Conservation (phyloP, 2,888 invertebrate species). For the Spialia ferax region DNA sequence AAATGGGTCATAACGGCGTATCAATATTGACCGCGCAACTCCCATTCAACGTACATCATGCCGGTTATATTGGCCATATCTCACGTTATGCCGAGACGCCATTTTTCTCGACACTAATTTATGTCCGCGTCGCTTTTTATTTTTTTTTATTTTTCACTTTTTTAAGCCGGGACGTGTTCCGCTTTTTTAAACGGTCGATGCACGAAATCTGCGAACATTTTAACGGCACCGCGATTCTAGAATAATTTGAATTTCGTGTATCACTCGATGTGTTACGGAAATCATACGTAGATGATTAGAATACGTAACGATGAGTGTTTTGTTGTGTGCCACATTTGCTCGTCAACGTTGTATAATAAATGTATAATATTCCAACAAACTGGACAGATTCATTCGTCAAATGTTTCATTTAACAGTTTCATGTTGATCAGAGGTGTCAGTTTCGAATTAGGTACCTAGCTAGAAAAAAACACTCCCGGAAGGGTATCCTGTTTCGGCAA, state of each 20-base stretch:
- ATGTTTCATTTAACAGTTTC: not conserved
- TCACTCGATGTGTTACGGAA: constrained; percentile 6
- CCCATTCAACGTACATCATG: constrained; percentile 70
- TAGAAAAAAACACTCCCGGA: not conserved
- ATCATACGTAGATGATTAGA: constrained; percentile 18
- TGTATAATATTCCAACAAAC: not conserved
- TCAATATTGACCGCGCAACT: constrained; percentile 81
- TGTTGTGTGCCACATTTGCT: constrained; percentile 12
- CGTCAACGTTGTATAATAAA: not conserved
- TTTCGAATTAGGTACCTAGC: no score
- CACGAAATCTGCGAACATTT: constrained; percentile 46
- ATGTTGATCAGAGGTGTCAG: no score
- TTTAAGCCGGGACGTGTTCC: constrained; percentile 49
- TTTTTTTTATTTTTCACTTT: constrained; percentile 50
- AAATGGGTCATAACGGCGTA: constrained; percentile 83
- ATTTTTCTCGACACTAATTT: constrained; percentile 68
- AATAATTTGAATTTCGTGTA: constrained; percentile 14
- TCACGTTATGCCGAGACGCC: constrained; percentile 67
- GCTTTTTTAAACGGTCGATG: constrained; percentile 53
- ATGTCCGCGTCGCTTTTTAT: constrained; percentile 58
- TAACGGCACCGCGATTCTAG: constrained; percentile 5
- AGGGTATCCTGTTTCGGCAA: not conserved
- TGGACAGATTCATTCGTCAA: not conserved
- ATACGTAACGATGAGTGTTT: constrained; percentile 16
- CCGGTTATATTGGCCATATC: constrained; percentile 73